Base-by-base conservation (phyloP, 1,140 invertebrate genomes). In the Idris sp. region DNA sequence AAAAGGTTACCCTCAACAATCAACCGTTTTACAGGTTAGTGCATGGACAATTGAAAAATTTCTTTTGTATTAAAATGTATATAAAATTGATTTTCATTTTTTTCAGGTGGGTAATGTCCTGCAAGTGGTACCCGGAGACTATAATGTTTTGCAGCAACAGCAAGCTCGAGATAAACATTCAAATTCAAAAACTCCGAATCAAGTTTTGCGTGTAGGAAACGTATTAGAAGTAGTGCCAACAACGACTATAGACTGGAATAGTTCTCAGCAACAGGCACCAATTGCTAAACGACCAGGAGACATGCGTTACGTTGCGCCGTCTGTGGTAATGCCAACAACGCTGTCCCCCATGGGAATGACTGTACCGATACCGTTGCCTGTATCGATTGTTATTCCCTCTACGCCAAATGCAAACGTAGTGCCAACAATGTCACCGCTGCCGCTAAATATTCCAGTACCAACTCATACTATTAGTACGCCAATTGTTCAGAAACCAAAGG, bases 41-140 rank as follows among this genome's bases (percentile, higher is more conserved):
- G n/a, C n/a, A n/a, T n/a, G n/a, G n/a, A n/a, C n/a, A n/a, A n/a
- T n/a, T n/a, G n/a, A n/a, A n/a, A n/a, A n/a, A n/a, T n/a, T n/a
- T n/a, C n/a, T n/a, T n/a, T n/a, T n/a, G n/a, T n/a, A n/a, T n/a
- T n/a, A n/a, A n/a, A n/a, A n/a, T n/a, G n/a, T n/a, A n/a, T n/a
- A n/a, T n/a, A n/a, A n/a, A n/a, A n/a, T n/a, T n/a, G n/a, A n/a
- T n/a, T n/a, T n/a, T n/a, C n/a, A n/a, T n/a, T n/a, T n/a, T n/a
- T n/a, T n/a, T 14, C 28, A 72, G 86, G 86, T 90, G 9, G 90
- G 90, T 9, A 90, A 91, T 74, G 88, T 90, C 72, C 78, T 91
- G 0, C 90, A 90, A 82, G 89, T 91, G 10, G 85, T 90, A 5
- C 89, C 89, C 0, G 71, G 56, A 9, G 77, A 78, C 30, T 81